Base-by-base conservation (phyloP, 1,140 invertebrate genomes). In the Drosophila nikananu region DNA sequence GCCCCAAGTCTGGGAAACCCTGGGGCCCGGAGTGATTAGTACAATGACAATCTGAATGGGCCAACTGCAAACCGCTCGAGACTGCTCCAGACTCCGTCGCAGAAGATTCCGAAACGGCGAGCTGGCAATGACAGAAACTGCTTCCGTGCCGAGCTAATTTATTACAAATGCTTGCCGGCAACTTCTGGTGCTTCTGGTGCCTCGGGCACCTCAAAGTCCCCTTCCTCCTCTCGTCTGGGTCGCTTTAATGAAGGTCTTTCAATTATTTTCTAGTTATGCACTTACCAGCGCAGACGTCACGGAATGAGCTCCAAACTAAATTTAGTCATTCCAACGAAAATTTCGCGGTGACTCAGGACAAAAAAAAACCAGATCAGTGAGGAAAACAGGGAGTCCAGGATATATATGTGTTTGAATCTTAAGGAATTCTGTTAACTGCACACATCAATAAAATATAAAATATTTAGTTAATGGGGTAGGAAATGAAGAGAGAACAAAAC, bases 91-190 rank as follows among this genome's bases (percentile, higher is more conserved):
- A 54, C 49, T 55, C 39, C 41, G 42, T 17, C 54, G 32, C 30
- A 59, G 35, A 66, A 27, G 51, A 73, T 51, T 32, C n/a, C 30
- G 52, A 41, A 57, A 76, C 41, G 61, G 51, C 37, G 51, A 74
- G 74, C 73, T 77, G 74, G 73, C 62, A 77, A 76, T 77, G 74
- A 77, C 74, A 77, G 74, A 77, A 77, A 77, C 74, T 77, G 74
- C 74, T 77, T 76, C 74, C 74, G 74, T 78, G 65, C 66, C 57
- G 76, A 51, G 76, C 70, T 81, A 81, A 81, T 77, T 81, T 81
- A 62, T 68, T 77, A 77, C 70, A 60, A 72, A 73, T 73, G 70
- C 70, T 73, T 39, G 44, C 46, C 67, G 70, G 70, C 67, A 73
- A 61, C 67, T 73, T 51, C 46, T 73, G 66, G 25, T 19, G 32